Percentiles rank a stretch among this genome's conserved stretches.
These are phyloP conservation scores for Mylabris phalerata DNA, from an alignment of 1,140 invertebrate species.

Conservation along the genomic window DNA sequence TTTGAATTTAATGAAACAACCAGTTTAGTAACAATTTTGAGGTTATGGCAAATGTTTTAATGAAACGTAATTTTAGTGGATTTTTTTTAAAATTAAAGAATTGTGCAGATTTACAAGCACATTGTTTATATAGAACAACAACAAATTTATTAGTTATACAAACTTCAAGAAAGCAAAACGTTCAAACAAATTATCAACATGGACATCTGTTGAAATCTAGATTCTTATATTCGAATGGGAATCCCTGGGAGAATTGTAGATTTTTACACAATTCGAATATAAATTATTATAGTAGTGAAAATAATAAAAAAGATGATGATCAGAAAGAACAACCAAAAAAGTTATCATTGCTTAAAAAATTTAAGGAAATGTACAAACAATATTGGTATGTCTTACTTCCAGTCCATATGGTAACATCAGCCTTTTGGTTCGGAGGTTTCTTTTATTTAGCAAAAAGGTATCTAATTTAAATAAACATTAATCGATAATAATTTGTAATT, in stretches of 20 bases:
- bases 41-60: conserved; percentile 10
- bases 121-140: not conserved
- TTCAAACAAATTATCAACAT: not conserved
- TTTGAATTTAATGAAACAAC: no score
- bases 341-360: conserved; percentile 65
- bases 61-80: not conserved
- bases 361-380: conserved; percentile 86
- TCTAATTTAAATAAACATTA: no score
- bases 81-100: conserved; percentile 9
- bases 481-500: no score
- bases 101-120: not conserved
- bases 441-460: conserved; percentile 72
- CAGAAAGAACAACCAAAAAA: conserved; percentile 39
- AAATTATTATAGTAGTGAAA: not conserved
- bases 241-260: no score
- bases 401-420: conserved; percentile 80
- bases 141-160: not conserved
- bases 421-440: conserved; percentile 77
- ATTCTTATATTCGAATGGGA: not conserved
- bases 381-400: conserved; percentile 92
- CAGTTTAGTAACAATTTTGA: conserved; percentile 1
- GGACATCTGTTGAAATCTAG: not conserved
- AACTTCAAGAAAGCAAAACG: not conserved
- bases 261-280: no score
- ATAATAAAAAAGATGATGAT: conserved; percentile 10